Base-by-base conservation (phyloP, 2,888 invertebrate genomes). In the Drosophila merina region DNA sequence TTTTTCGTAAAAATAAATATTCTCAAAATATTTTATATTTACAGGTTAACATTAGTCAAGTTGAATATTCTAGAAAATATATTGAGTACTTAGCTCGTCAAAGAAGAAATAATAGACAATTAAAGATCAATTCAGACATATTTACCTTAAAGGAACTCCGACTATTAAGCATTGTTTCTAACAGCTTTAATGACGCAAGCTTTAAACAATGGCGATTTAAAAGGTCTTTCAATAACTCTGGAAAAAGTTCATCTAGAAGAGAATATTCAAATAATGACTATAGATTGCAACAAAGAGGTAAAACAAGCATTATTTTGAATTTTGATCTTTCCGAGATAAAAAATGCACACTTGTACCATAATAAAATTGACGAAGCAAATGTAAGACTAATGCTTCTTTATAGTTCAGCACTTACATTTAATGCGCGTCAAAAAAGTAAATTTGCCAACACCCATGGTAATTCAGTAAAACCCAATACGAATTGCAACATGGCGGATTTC, bases 1-100 rank as follows among this genome's bases (percentile, higher is more conserved):
- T 20, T 36, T 36, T n/a, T 2, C n/a, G 2, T 36, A 2, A 36
- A 36, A 36, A 36, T n/a, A 36, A 12, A 12, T 6, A 2, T 12
- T 36, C 1, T 36, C 6, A n/a, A 10, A 26, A 14, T 25, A 28
- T 5, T n/a, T 6, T n/a, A 9, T 12, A 30, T 83, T 92, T 91
- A 44, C 92, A 95, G 94, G 94, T 94, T 81, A 94, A 94, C 91
- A 93, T 95, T 79, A 94, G 94, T 83, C 94, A 94, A 90, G 90
- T 92, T 72, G 94, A 94, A 89, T 94, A 94, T 90, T 92, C 92
- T 59, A 92, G 92, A 75, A 94, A 94, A 91, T 94, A 94, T 92
- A 91, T 91, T 75, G 92, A 93, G 89, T 94, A 94, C 90, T 92
- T 94, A 82, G 84, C 90, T 47, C 90, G 91, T 38, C 88, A 92